Evolutionary conservation across 2,888 invertebrate genomes (phyloP).

Genomic region (Enoplolaimus lenunculus): DNA sequence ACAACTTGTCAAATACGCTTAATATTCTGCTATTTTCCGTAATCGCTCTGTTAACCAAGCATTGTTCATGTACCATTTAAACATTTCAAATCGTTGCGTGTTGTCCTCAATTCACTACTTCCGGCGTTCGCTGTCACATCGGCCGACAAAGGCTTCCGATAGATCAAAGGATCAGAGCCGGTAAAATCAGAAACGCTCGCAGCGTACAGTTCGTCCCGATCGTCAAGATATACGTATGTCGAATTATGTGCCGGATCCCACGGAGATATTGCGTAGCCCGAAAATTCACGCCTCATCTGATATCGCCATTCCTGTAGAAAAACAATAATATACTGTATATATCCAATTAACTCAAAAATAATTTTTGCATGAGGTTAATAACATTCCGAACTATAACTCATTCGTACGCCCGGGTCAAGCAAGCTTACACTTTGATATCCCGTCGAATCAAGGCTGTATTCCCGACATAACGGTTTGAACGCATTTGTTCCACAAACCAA

Average conservation of each 20-base stretch:
- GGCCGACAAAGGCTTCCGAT: conserved; percentile 54
- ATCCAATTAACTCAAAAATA: too few species aligned
- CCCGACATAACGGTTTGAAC: conserved; percentile 73
- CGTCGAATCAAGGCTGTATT: conserved; percentile 48
- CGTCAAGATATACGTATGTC: conserved; percentile 57
- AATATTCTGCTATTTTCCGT: too few species aligned
- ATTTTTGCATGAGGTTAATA: too few species aligned
- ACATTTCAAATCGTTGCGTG: not conserved
- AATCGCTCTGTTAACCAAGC: too few species aligned
- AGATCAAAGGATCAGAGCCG: conserved; percentile 82
- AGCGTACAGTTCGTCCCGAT: conserved; percentile 28
- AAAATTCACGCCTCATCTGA: conserved; percentile 37
- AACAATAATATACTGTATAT: too few species aligned
- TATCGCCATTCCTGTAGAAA: conserved; percentile 28
- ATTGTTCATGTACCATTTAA: not conserved
- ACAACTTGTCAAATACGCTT: too few species aligned
- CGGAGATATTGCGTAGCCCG: conserved; percentile 57
- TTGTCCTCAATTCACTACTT: not conserved
- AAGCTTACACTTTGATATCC: too few species aligned
- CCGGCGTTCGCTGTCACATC: not conserved
- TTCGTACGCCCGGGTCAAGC: too few species aligned
- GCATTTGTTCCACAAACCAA: conserved; percentile 85
- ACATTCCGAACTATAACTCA: too few species aligned
- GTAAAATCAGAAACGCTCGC: conserved; percentile 71
- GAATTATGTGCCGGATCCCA: conserved; percentile 90